Evolutionary conservation across 2,888 invertebrate genomes (phyloP), one percentile per base, ranked within the genome.

Genomic region (Blera fallax): DNA sequence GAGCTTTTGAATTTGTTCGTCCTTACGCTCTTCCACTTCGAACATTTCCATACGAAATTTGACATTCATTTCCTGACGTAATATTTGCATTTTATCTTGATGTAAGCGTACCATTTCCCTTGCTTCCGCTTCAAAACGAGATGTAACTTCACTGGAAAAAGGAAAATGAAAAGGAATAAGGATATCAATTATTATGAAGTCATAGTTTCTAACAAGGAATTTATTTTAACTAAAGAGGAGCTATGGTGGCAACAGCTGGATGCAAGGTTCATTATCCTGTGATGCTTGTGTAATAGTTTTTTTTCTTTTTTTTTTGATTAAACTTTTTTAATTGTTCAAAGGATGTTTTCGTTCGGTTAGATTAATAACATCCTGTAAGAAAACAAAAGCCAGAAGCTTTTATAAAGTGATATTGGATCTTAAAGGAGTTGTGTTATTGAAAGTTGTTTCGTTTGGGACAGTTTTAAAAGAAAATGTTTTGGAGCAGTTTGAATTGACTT

Each of bases 1-100:
- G 80, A 98, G 92, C 43, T 95, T 95, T 8, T 95, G 94, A 3
- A 98, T 94, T 90, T 98, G 98, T 64, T 95, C 94, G 91, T 98
- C 98, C 92, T 98, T 98, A 48, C 97, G 94, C 90, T 98, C 98
- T 90, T 98, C 98, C 7, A 98, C 95, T 92, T 98, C 97, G 62
- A 96, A 94, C 90, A 97, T 94, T 93, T 98, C 98, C 92, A 96
- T 95, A 89, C 95, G 94, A 89, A 96, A 95, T 89, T 95, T 95
- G 0, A 96, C 93, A 6, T 94, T 94, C 52, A 96, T 91, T 87
- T 97, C 96, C 40, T 95, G 93, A 88, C 96, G 95, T 67, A 96
- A 94, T 76, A 94, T 94, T 54, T 94, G 92, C 87, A 97, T 94
- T 90, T 96, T 96, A 89, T 95, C 95, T 70, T 92, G 92, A 65